These are phyloP conservation scores for Caenorhabditis remanei DNA, from an alignment of 1,140 invertebrate genomes.

Conservation along the genomic window DNA sequence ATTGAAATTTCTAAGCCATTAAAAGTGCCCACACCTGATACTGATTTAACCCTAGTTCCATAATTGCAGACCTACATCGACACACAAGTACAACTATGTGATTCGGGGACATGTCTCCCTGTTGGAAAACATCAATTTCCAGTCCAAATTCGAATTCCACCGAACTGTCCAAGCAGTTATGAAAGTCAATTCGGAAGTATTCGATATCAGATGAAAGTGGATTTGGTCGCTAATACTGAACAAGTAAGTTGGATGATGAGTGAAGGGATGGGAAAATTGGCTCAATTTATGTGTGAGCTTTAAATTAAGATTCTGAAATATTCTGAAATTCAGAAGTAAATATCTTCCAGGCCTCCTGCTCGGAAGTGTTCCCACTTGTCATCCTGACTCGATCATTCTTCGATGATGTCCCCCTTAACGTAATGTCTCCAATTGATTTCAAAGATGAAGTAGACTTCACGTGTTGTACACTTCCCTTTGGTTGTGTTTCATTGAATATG, in stretches of 20 bases:
- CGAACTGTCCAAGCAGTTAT: slow-evolving; percentile 70
- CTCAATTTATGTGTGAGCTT: not conserved
- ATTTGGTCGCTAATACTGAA: slow-evolving; percentile 69
- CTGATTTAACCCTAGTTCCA: not conserved
- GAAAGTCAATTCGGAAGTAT: slow-evolving; percentile 75
- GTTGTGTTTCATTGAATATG: slow-evolving; percentile 70
- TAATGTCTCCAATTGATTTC: slow-evolving; percentile 72
- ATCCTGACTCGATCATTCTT: slow-evolving; percentile 74
- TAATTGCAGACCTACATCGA: slow-evolving; percentile 68
- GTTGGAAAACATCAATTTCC: slow-evolving; percentile 73
- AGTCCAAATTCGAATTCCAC: slow-evolving; percentile 69
- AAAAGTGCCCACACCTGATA: not conserved
- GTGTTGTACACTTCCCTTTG: slow-evolving; percentile 75
- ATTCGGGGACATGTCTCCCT: slow-evolving; percentile 60
- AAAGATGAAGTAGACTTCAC: slow-evolving; percentile 75
- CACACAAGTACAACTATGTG: slow-evolving; percentile 63
- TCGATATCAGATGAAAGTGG: slow-evolving; percentile 71
- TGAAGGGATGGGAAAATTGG: no score
- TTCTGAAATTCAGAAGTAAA: not conserved
- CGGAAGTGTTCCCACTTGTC: slow-evolving; percentile 73
- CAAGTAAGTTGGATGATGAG: slow-evolving; percentile 65
- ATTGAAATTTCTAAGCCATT: no score
- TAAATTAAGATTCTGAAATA: no score
- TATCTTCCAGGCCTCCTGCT: slow-evolving; percentile 68
- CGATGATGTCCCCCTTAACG: slow-evolving; percentile 72